A percentile compares a stretch with the other conserved stretches of the same genome.
phyloP scores from a whole-genome alignment of 2,888 invertebrate species.

The Trissolcus japonicus region DNA sequence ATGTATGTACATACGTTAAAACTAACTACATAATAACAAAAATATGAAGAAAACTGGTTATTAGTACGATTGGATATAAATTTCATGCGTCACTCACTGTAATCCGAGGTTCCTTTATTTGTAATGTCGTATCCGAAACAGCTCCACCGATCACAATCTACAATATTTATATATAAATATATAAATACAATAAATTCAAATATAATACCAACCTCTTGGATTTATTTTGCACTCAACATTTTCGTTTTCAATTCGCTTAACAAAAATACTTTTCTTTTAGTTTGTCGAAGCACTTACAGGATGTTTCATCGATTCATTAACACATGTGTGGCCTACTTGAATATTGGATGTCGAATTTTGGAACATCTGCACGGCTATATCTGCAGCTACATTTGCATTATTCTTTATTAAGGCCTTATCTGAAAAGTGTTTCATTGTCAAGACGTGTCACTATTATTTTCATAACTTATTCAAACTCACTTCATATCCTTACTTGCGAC shows the following conservation, averaged over 20 bases:
- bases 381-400: slow-evolving; percentile 90
- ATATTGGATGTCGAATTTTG: slow-evolving; percentile 16
- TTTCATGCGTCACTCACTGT: slow-evolving; percentile 79
- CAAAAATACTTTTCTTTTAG: not conserved
- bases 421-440: slow-evolving; percentile 68
- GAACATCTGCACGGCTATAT: slow-evolving; percentile 80
- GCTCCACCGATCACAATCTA: slow-evolving; percentile 88
- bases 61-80: slow-evolving; percentile 28
- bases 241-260: not conserved
- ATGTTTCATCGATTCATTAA: slow-evolving; percentile 32
- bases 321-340: too few species aligned
- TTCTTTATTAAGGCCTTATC: slow-evolving; percentile 95
- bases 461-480: not conserved
- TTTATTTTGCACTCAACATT: not conserved
- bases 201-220: not conserved
- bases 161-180: slow-evolving; percentile 25
- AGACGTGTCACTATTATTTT: not conserved
- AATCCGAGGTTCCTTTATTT: slow-evolving; percentile 80
- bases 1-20: slow-evolving; percentile 70
- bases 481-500: slow-evolving; percentile 84
- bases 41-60: slow-evolving; percentile 72
- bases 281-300: slow-evolving; percentile 59
- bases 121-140: slow-evolving; percentile 84
- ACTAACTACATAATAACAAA: slow-evolving; percentile 44
- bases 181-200: slow-evolving; percentile 11